These are phyloP conservation scores for Platygyra sinensis DNA, from an alignment of 64 coral and sea anemone species.

Conservation along the genomic window DNA sequence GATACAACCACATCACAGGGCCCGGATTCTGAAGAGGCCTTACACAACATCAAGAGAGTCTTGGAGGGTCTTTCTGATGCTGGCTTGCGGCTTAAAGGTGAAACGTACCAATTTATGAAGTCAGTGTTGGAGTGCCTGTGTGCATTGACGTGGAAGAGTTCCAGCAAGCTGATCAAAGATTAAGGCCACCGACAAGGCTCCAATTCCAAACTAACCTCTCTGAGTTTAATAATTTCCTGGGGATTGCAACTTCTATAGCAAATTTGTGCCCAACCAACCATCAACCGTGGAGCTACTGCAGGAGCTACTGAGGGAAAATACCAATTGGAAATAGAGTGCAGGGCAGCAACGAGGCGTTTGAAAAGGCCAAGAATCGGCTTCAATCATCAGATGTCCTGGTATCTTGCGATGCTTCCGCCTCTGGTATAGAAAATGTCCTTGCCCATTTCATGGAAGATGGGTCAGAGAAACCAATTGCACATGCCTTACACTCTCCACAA, in stretches of 20 bases:
- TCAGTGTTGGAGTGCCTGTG: neutral
- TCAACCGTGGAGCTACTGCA: constrained; percentile 15
- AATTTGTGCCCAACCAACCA: constrained; percentile 43
- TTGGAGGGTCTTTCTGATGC: constrained; percentile 2
- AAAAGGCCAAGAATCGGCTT: constrained; percentile 22
- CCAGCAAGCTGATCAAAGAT: constrained; percentile 40
- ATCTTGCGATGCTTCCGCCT: constrained; percentile 34
- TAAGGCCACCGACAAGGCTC: constrained; percentile 56
- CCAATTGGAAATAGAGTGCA: neutral
- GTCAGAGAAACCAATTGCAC: constrained; percentile 29
- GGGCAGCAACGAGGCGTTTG: constrained; percentile 38
- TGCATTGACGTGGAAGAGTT: constrained; percentile 36
- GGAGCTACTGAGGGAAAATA: constrained; percentile 6
- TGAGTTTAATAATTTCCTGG: constrained; percentile 49
- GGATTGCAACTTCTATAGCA: constrained; percentile 70
- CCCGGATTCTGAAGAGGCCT: neutral
- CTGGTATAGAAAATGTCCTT: constrained; percentile 30
- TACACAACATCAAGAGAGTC: constrained; percentile 31
- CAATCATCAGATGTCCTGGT: constrained; percentile 30
- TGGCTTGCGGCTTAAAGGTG: constrained; percentile 17
- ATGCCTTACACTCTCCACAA: constrained; percentile 8
- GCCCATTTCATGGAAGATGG: constrained; percentile 50
- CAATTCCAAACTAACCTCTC: constrained; percentile 10
- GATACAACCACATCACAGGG: constrained; percentile 29
- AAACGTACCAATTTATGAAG: constrained; percentile 40